Evolutionary conservation across 2,113 vertebrate species (phyloP), one percentile per base, ranked within the genome.

Genomic region (Anhinga rufa): DNA sequence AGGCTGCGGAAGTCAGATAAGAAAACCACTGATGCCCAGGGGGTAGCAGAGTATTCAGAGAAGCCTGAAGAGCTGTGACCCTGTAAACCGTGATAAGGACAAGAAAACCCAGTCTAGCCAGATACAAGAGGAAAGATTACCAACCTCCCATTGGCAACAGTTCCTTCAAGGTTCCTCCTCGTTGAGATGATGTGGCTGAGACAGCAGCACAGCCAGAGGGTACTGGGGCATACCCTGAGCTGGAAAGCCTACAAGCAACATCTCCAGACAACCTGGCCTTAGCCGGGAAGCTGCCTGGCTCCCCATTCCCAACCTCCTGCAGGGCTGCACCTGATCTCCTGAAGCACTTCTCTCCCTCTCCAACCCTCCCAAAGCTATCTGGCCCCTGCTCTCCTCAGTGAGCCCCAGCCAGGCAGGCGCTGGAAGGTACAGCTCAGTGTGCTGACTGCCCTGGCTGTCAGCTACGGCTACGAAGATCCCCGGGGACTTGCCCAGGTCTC

Each of bases 401-500:
- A 81, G 62, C 19, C 31, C 18, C 74, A 64, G 54, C 10, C n/a
- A 22, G 40, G 48, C n/a, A 22, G 40, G 48, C 2, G 4, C 28
- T 38, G 40, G 26, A 12, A 12, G 22, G 62, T 4, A 5, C 21
- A 12, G 62, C 61, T 44, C 32, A 9, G 5, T 10, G 18, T 40
- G 22, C 25, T 42, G 54, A 2, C 74, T 34, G 42, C 34, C 49
- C 24, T 24, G 79, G 48, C 48, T 40, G 8, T 9, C 6, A 7
- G 31, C 19, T 20, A 11, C 57, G 19, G 12, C 42, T 21, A 10
- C 13, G 3, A 5, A 5, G 8, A 17, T 16, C 20, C 40, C 32
- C 10, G 2, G 42, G 29, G 31, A 3, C 24, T 61, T 5, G 14
- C 4, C 29, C 54, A 4, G 0, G 7, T 5, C 3, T 72, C 18